Conservation (phyloP, 2,797 vertebrate genomes). For the Pelodytes ibericus region DNA sequence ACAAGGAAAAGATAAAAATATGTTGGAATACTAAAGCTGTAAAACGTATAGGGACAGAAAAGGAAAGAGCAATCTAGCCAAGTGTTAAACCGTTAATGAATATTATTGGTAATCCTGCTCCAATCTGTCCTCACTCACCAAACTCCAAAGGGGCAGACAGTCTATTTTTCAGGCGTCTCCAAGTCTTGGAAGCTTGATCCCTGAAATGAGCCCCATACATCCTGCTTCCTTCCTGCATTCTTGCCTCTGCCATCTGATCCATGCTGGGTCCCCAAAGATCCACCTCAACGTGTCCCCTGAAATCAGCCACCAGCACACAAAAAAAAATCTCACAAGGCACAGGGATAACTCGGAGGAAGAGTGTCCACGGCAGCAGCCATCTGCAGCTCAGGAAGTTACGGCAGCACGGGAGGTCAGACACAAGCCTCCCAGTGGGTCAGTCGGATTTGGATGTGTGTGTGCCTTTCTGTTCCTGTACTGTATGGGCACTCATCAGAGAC, state of each 20-base stretch:
- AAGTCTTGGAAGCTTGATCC: constrained; percentile 34
- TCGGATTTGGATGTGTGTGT: background rate
- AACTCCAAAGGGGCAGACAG: constrained; percentile 31
- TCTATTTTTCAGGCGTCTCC: constrained; percentile 34
- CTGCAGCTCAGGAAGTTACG: constrained; percentile 5
- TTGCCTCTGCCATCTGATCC: constrained; percentile 7
- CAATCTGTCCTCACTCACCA: constrained; percentile 33
- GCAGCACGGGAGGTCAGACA: constrained; percentile 33
- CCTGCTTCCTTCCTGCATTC: constrained; percentile 13
- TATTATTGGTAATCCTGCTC: no score
- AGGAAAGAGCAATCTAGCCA: no score
- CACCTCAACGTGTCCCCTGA: constrained; percentile 5
- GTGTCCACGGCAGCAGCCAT: background rate
- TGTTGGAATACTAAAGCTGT: no score
- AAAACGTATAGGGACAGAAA: no score
- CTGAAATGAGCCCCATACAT: constrained; percentile 7
- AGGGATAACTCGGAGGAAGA: background rate
- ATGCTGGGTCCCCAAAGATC: background rate
- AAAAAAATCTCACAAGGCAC: background rate
- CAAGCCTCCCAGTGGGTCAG: constrained; percentile 5
- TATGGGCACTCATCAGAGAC: no score
- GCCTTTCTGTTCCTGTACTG: background rate
- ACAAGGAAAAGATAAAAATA: no score
- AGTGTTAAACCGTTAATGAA: no score
- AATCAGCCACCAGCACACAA: no score